phyloP scores from a whole-genome alignment of 2,113 vertebrate species.

The Sturnus vulgaris region DNA sequence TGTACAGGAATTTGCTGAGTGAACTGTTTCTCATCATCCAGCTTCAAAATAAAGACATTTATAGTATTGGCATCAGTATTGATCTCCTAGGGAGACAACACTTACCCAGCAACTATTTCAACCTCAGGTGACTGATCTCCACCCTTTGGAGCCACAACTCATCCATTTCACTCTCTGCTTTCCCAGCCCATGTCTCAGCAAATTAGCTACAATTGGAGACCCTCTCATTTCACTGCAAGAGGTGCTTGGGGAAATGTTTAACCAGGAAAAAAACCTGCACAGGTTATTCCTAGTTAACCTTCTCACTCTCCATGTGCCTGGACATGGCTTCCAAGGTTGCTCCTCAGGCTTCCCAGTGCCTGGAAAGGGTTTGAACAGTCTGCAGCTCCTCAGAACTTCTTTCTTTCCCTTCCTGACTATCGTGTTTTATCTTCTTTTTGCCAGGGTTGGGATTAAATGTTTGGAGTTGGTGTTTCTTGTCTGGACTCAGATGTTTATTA shows the following conservation, averaged over 20 bases:
- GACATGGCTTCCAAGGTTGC: not conserved
- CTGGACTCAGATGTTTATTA: too few species aligned
- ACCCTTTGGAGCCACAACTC: not conserved
- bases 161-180: not conserved
- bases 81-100: not conserved
- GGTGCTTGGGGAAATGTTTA: accelerated
- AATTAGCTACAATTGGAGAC: not conserved
- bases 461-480: too few species aligned
- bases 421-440: too few species aligned
- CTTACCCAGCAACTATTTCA: not conserved
- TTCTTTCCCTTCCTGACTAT: not conserved
- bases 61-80: not conserved
- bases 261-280: not conserved
- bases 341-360: not conserved
- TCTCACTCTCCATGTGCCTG: not conserved
- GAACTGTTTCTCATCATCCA: not conserved
- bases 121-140: not conserved
- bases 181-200: not conserved
- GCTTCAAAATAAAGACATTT: not conserved
- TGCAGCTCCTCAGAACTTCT: not conserved
- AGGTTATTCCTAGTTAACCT: not conserved
- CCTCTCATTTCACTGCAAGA: not conserved
- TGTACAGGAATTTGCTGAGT: not conserved
- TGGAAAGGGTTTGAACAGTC: not conserved
- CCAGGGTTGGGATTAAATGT: too few species aligned